Conservation (phyloP, 2,113 vertebrate genomes). For the Menura novaehollandiae region DNA sequence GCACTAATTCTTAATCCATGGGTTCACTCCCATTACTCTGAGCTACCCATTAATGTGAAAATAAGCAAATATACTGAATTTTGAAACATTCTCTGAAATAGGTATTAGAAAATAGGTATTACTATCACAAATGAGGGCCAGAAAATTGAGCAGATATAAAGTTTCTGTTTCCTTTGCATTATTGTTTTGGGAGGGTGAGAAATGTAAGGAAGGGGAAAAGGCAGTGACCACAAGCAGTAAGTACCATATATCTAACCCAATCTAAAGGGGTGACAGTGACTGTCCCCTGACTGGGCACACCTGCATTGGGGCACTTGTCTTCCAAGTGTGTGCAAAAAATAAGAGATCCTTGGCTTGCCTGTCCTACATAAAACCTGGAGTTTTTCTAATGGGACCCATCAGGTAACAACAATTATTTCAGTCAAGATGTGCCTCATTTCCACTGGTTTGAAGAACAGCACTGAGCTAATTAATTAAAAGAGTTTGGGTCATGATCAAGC, state of each 20-base stretch:
- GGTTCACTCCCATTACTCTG: not conserved
- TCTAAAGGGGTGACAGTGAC: not conserved
- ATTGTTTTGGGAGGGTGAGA: not conserved
- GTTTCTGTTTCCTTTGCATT: not conserved
- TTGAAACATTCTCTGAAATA: not conserved
- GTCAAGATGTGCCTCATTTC: not conserved
- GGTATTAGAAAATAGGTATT: not conserved
- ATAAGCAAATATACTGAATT: not conserved
- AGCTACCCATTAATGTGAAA: not conserved
- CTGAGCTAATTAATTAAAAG: not conserved
- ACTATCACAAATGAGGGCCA: not conserved
- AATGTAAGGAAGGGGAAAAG: not conserved
- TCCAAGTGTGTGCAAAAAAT: not conserved
- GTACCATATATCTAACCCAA: not conserved
- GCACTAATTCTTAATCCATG: not conserved
- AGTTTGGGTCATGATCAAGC: not conserved
- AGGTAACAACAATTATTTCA: not conserved
- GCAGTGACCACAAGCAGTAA: not conserved
- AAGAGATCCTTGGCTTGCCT: not conserved
- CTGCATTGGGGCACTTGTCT: fast-evolving
- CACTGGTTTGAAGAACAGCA: not conserved
- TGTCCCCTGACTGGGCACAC: fast-evolving
- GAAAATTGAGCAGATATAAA: not conserved
- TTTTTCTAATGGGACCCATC: not conserved
- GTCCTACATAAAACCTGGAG: not conserved